These are phyloP conservation scores for Eulacestoma nigropectus DNA, from an alignment of 2,113 vertebrate genomes.

Conservation along the genomic window DNA sequence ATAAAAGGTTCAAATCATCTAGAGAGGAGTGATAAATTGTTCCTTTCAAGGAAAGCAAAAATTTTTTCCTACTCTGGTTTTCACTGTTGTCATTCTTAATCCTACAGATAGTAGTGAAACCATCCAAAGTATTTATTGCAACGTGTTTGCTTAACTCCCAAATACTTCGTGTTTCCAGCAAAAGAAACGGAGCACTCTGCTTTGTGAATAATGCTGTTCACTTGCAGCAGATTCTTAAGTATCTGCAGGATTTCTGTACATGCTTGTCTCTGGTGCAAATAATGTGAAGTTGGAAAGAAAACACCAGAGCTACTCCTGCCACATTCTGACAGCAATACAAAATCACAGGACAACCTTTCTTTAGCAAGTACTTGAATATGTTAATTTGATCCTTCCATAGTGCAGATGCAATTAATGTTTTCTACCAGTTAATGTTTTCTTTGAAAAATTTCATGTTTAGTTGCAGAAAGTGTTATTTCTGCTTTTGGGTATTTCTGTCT, in stretches of 20 bases:
- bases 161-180: neutral
- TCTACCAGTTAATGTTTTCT: neutral
- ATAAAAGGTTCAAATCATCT: too few relatives aligned
- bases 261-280: neutral
- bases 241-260: neutral
- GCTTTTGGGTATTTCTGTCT: neutral
- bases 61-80: neutral
- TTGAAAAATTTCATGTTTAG: neutral
- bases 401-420: neutral
- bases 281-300: neutral
- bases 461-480: neutral
- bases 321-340: neutral
- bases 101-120: neutral
- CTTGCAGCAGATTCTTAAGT: neutral
- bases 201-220: neutral
- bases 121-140: neutral
- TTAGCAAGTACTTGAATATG: neutral
- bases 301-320: neutral
- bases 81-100: neutral
- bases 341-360: neutral
- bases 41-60: neutral
- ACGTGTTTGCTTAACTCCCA: neutral
- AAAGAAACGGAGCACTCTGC: neutral
- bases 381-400: accelerated
- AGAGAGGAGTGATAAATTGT: neutral